phyloP scores from a whole-genome alignment of 2,113 vertebrate genomes.

The Struthidea cinerea region DNA sequence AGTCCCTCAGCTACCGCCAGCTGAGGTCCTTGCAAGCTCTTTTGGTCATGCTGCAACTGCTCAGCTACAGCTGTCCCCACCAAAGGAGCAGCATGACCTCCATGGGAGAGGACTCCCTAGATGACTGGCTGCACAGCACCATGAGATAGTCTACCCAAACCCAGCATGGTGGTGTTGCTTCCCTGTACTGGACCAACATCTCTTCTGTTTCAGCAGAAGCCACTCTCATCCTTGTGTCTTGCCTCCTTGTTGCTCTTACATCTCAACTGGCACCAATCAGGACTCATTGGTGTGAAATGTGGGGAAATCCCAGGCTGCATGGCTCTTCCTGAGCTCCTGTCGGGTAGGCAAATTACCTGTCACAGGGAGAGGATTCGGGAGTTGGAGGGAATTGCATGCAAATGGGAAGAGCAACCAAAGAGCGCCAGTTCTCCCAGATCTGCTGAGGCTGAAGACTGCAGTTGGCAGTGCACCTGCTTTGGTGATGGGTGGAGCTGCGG shows the following conservation, averaged over 20 bases:
- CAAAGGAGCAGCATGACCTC: neutral
- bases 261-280: neutral
- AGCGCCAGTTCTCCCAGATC: neutral
- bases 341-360: slow-evolving; percentile 11
- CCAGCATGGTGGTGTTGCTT: accelerated
- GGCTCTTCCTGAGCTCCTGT: neutral
- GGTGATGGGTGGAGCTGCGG: neutral
- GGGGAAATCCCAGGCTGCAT: slow-evolving; percentile 2
- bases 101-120: neutral
- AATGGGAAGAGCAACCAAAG: neutral
- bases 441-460: neutral
- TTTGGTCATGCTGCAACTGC: neutral
- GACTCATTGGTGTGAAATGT: neutral
- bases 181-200: neutral
- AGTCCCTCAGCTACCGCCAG: slow-evolving; percentile 14
- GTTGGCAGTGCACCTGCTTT: neutral
- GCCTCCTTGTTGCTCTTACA: neutral
- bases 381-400: slow-evolving; percentile 29
- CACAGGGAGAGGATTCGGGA: neutral
- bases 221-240: neutral
- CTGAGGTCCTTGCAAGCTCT: neutral
- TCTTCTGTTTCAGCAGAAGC: neutral
- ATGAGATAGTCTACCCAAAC: neutral
- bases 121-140: neutral
- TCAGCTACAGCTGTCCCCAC: neutral